Percentiles rank a stretch among this genome's conserved stretches.
phyloP scores from a whole-genome alignment of 2,888 invertebrate genomes.

The Eurytoma californica region DNA sequence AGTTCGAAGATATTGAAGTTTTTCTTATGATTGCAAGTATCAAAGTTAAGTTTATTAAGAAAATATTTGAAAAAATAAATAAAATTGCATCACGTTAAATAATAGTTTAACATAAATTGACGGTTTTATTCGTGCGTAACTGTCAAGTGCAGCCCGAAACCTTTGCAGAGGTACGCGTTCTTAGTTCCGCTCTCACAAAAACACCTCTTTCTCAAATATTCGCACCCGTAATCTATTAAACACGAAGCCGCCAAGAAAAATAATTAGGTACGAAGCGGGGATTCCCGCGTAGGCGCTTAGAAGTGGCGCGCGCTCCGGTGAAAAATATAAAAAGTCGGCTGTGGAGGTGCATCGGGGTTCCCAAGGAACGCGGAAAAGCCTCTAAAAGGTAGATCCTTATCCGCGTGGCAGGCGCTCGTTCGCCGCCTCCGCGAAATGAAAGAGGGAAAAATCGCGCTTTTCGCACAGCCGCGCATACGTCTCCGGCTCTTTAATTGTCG shows the following conservation, averaged over 20 bases:
- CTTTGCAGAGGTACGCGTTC: background rate
- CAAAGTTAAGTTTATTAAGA: no score
- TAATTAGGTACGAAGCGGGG: constrained; percentile 35
- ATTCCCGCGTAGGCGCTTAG: background rate
- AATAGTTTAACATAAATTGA: background rate
- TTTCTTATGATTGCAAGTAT: no score
- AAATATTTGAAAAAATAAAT: no score
- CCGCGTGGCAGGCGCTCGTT: constrained; percentile 9
- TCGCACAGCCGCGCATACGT: constrained; percentile 21
- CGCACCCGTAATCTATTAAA: constrained; percentile 23
- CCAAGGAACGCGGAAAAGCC: constrained; percentile 52
- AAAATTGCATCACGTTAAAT: no score
- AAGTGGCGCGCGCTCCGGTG: background rate
- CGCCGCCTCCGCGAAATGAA: background rate
- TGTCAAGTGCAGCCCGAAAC: no score
- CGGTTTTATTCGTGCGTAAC: background rate
- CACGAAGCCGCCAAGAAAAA: constrained; percentile 28
- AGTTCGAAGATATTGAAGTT: no score
- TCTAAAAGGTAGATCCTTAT: constrained; percentile 49
- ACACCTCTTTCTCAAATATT: background rate
- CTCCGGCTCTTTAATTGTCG: constrained; percentile 55
- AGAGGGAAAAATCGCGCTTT: constrained; percentile 50
- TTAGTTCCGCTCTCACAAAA: background rate
- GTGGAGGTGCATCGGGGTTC: constrained; percentile 31
- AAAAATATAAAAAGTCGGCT: background rate